These are phyloP conservation scores for Brachionus angularis DNA, from an alignment of 1,140 invertebrate species.

Conservation along the genomic window DNA sequence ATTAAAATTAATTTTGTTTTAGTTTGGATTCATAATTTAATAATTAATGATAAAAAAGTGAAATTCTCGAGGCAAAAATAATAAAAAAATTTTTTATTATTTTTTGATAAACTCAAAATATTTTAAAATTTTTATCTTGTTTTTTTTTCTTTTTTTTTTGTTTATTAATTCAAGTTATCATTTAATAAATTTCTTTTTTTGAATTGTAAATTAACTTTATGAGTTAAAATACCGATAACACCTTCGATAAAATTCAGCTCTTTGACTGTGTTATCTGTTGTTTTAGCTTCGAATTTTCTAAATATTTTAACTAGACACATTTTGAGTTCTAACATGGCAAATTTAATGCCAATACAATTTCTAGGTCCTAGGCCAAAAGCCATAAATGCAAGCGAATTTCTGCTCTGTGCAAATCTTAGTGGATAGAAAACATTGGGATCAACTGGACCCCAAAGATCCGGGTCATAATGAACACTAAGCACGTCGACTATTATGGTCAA, in stretches of 20 bases:
- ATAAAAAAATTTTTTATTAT: too few species aligned
- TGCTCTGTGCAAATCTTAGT: slow-evolving; percentile 46
- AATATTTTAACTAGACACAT: slow-evolving; percentile 49
- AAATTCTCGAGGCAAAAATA: too few species aligned
- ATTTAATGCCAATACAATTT: slow-evolving; percentile 53
- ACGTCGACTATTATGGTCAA: slow-evolving; percentile 52
- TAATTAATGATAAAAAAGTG: too few species aligned
- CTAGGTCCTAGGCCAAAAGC: slow-evolving; percentile 57
- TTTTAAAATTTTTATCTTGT: too few species aligned
- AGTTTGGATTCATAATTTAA: too few species aligned
- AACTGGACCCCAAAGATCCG: slow-evolving; percentile 50
- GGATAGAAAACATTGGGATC: slow-evolving; percentile 50
- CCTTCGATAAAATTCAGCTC: slow-evolving; percentile 33
- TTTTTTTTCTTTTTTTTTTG: too few species aligned
- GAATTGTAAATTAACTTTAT: not conserved
- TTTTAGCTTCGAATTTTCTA: slow-evolving; percentile 47
- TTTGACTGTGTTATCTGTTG: slow-evolving; percentile 42
- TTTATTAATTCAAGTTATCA: too few species aligned
- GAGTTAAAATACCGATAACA: not conserved
- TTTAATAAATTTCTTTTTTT: too few species aligned
- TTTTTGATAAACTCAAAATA: too few species aligned
- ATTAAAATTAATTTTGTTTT: too few species aligned
- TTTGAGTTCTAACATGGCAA: slow-evolving; percentile 53
- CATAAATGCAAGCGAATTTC: slow-evolving; percentile 50
- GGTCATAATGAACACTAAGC: slow-evolving; percentile 53